Percentiles rank a stretch among this genome's conserved stretches.
phyloP scores from a whole-genome alignment of 1,140 invertebrate genomes.

The Dreissena rostriformis region DNA sequence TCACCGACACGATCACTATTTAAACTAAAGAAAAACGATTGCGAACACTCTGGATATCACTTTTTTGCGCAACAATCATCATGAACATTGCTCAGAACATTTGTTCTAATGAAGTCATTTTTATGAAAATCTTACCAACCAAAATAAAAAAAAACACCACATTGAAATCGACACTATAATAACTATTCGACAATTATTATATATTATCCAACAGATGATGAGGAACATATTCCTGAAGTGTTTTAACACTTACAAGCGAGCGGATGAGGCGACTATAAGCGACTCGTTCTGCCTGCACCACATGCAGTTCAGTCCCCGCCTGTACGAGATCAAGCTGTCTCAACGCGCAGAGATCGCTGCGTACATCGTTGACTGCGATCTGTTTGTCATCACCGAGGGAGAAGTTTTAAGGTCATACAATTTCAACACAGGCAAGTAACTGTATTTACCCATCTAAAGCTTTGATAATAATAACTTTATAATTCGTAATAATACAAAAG shows the following conservation, averaged over 20 bases:
- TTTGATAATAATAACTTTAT: not conserved
- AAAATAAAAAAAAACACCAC: too few species aligned
- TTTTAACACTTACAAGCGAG: conserved; percentile 77
- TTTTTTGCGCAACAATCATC: too few species aligned
- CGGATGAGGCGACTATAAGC: conserved; percentile 61
- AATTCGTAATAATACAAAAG: too few species aligned
- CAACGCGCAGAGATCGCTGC: conserved; percentile 74
- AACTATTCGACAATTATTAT: too few species aligned
- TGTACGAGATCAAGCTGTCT: conserved; percentile 77
- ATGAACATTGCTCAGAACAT: too few species aligned
- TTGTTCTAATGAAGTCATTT: too few species aligned
- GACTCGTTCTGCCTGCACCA: conserved; percentile 38
- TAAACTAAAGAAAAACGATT: too few species aligned
- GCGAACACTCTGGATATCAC: too few species aligned
- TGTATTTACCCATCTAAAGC: not conserved
- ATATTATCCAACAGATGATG: conserved; percentile 73
- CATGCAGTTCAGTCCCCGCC: conserved; percentile 71
- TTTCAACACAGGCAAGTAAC: conserved; percentile 74
- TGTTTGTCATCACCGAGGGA: conserved; percentile 76
- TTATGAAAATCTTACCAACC: too few species aligned
- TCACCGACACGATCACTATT: too few species aligned
- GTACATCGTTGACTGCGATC: conserved; percentile 75
- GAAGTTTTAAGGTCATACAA: conserved; percentile 75
- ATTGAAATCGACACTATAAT: too few species aligned
- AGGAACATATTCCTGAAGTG: conserved; percentile 79